Percentiles rank a stretch among this genome's conserved stretches.
Evolutionary conservation across 2,797 vertebrate species (phyloP).

Genomic region (Crax fasciolata): DNA sequence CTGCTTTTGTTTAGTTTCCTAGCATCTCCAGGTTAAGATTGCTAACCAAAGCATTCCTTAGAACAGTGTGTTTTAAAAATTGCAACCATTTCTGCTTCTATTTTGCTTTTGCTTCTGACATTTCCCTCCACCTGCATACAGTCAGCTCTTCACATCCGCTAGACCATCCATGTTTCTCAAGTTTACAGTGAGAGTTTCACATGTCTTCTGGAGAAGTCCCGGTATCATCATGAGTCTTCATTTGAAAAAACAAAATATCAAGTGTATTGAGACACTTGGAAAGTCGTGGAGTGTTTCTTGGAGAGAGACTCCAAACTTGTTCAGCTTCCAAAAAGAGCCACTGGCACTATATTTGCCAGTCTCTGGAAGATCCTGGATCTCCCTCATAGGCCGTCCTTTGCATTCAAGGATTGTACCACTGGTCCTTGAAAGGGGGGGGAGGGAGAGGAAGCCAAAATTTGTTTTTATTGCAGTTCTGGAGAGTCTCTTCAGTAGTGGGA

Average conservation of each 20-base stretch:
- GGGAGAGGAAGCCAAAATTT: background rate
- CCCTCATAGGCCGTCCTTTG: background rate
- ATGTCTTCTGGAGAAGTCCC: background rate
- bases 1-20: constrained; percentile 25
- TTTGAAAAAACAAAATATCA: background rate
- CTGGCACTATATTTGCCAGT: background rate
- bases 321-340: background rate
- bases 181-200: background rate
- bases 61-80: background rate
- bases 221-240: background rate
- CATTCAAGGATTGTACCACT: background rate
- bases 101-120: constrained; percentile 24
- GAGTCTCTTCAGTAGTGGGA: background rate
- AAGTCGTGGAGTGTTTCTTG: background rate
- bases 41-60: background rate
- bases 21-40: background rate
- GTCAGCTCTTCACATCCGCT: background rate
- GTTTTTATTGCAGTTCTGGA: background rate
- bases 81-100: constrained; percentile 7
- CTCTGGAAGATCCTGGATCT: background rate
- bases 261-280: background rate
- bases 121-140: background rate
- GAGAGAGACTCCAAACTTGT: background rate
- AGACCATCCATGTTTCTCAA: background rate
- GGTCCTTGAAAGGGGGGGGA: no score